These are phyloP conservation scores for Acipenser ruthenus DNA, from an alignment of 2,797 vertebrate species.

Conservation along the genomic window DNA sequence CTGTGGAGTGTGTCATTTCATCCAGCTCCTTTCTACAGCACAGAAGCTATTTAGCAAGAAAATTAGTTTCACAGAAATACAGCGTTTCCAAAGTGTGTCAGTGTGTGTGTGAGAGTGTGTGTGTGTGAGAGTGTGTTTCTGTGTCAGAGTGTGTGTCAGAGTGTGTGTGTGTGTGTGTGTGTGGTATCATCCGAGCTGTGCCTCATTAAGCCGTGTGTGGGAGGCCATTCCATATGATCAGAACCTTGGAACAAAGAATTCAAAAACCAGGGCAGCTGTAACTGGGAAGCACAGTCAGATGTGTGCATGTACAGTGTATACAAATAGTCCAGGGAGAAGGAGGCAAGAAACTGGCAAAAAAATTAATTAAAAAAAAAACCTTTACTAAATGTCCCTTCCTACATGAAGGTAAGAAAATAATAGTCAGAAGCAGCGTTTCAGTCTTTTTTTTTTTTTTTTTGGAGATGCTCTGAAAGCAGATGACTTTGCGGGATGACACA, in stretches of 20 bases:
- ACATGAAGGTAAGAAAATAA: background rate
- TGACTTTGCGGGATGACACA: too few species aligned
- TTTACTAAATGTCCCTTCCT: slow-evolving; percentile 4
- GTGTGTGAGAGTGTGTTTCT: too few species aligned
- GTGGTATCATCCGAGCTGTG: too few species aligned
- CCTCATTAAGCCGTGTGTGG: slow-evolving; percentile 12
- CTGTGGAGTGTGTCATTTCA: slow-evolving; percentile 1
- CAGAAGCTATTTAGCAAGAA: background rate
- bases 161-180: too few species aligned
- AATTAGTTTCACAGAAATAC: background rate
- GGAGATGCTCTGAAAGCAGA: too few species aligned
- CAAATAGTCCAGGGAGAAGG: background rate
- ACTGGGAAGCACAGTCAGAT: slow-evolving; percentile 1
- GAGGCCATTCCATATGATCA: too few species aligned
- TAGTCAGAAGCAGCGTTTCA: background rate
- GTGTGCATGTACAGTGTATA: background rate
- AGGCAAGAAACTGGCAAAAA: background rate
- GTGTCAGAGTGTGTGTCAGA: too few species aligned
- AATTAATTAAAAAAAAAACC: too few species aligned
- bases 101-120: too few species aligned
- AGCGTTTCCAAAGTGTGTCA: too few species aligned
- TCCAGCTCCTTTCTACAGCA: background rate
- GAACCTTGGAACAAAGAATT: too few species aligned
- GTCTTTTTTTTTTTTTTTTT: background rate
- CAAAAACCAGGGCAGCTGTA: background rate